These are phyloP conservation scores for Oryzaephilus surinamensis DNA, from an alignment of 1,140 invertebrate genomes.

Conservation along the genomic window DNA sequence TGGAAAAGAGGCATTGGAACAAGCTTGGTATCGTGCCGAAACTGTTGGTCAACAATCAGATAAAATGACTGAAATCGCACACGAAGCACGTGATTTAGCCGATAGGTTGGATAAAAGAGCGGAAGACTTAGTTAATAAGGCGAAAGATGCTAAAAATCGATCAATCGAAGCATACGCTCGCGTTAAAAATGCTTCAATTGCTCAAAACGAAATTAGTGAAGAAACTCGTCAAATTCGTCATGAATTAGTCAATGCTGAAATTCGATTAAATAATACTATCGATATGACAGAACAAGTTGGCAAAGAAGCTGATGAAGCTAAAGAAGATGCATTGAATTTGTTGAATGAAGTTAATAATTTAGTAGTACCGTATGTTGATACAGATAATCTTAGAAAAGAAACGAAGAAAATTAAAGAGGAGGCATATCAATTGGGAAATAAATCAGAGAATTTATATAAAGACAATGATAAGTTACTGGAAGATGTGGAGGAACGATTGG, in stretches of 20 bases:
- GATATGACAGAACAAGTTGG: constrained; percentile 60
- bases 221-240: constrained; percentile 48
- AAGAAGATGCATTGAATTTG: constrained; percentile 68
- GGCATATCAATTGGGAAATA: constrained; percentile 27
- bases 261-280: constrained; percentile 56
- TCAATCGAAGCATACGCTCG: constrained; percentile 70
- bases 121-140: constrained; percentile 61
- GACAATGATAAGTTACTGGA: constrained; percentile 42
- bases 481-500: constrained; percentile 49
- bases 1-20: constrained; percentile 62
- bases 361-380: constrained; percentile 62
- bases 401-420: constrained; percentile 50
- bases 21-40: constrained; percentile 70
- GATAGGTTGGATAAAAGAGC: constrained; percentile 69
- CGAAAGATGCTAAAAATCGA: constrained; percentile 71
- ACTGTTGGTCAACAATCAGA: constrained; percentile 84
- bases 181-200: constrained; percentile 55
- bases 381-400: constrained; percentile 53
- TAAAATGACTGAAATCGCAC: constrained; percentile 82
- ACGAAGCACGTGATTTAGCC: constrained; percentile 69
- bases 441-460: constrained; percentile 35
- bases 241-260: constrained; percentile 48
- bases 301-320: constrained; percentile 58
- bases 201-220: constrained; percentile 40
- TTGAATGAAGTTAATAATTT: constrained; percentile 66